phyloP scores from a whole-genome alignment of 2,888 invertebrate species.

The Drosophila silvestris region DNA sequence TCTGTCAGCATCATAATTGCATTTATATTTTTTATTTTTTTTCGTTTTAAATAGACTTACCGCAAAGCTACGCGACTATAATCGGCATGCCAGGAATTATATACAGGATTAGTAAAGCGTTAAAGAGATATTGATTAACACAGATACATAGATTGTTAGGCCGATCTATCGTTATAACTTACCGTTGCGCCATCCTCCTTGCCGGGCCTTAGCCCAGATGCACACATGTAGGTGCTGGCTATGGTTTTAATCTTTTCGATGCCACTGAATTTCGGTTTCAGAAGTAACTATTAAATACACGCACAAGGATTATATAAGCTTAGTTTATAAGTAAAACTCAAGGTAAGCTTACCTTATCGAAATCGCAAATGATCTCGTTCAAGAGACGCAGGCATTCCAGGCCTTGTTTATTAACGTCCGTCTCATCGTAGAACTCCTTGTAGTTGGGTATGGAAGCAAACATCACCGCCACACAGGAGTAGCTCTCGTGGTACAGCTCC shows the following conservation, averaged over 20 bases:
- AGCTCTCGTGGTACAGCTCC: slow-evolving; percentile 97
- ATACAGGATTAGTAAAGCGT: slow-evolving; percentile 71
- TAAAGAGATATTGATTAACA: slow-evolving; percentile 52
- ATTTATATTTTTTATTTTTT: neutral
- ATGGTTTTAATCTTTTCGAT: slow-evolving; percentile 99
- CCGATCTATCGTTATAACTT: slow-evolving; percentile 56
- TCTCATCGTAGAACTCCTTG: slow-evolving; percentile 98
- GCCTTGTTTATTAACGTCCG: slow-evolving; percentile 98
- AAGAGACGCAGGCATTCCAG: slow-evolving; percentile 96
- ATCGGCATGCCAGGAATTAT: slow-evolving; percentile 55
- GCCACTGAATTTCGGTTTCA: slow-evolving; percentile 97
- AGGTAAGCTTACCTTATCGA: slow-evolving; percentile 91
- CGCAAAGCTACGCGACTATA: slow-evolving; percentile 81
- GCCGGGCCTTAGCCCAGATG: slow-evolving; percentile 95
- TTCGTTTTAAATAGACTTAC: slow-evolving; percentile 67
- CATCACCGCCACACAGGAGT: slow-evolving; percentile 97
- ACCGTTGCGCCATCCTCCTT: slow-evolving; percentile 92
- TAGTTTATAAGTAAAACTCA: neutral
- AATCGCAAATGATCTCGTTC: slow-evolving; percentile 99
- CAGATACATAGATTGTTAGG: slow-evolving; percentile 8
- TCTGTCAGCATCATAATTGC: neutral
- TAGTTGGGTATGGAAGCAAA: slow-evolving; percentile 99
- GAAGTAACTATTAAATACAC: slow-evolving; percentile 87
- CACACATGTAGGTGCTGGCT: slow-evolving; percentile 99
- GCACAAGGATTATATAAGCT: no score